Evolutionary conservation across 2,797 vertebrate species (phyloP), one percentile per base, ranked within the genome.

Genomic region (Phoeniculus purpureus): DNA sequence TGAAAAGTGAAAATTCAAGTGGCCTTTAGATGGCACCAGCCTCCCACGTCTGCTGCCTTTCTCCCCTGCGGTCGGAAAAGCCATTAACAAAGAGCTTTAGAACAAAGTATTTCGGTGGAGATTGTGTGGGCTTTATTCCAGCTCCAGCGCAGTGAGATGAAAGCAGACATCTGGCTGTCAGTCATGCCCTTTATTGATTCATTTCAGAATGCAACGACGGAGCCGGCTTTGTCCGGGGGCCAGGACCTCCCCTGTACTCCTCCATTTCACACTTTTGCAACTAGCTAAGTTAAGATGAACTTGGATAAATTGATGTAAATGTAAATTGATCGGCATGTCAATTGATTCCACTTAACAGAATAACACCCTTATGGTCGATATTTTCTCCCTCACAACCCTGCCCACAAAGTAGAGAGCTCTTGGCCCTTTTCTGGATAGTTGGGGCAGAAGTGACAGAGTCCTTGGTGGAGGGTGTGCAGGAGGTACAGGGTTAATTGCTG

Each of bases 21-120:
- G 12, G 93, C 94, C 96, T 43, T 89, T 94, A 94, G 96, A 47
- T 94, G 96, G 96, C 96, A 84, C 50, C 87, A 81, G 48, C 18
- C 45, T 6, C 64, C 74, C 65, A 18, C 10, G 2, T 81, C 87
- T 70, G 37, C 82, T 64, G 55, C 80, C 61, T 52, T 37, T 17
- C 0, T 51, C 87, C 76, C 70, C 70, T 5, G 40, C 90, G 40
- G 60, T 15, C 19, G 10, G 80, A 73, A 43, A 75, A 84, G 77
- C 80, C 80, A 9, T 51, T 61, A 80, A 93, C 94, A 92, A 94
- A 92, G 91, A 79, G 14, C 92, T 94, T 87, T 85, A 92, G 87
- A 82, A 80, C 58, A 64, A 81, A 90, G 90, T 85, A 68, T 93
- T 95, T 91, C 79, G 75, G 80, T 90, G 94, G 82, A 67, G 91